Conservation (phyloP, 2,797 vertebrate genomes). For the Sarcoramphus papa region DNA sequence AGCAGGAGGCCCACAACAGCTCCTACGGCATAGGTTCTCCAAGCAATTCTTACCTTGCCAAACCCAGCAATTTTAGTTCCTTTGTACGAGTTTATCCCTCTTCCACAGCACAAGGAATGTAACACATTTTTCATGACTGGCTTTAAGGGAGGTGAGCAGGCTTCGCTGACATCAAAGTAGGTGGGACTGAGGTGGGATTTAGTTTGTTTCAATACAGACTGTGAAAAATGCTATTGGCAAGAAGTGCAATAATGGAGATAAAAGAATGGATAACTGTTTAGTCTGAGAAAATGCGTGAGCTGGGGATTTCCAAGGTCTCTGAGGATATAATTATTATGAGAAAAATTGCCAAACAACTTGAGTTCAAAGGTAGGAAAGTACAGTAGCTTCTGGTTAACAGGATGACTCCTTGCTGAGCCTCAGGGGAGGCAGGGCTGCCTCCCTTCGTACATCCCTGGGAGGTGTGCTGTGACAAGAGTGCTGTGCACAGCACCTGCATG, state of each 20-base stretch:
- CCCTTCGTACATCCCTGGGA: not conserved
- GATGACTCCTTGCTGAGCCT: not conserved
- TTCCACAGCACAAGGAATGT: not conserved
- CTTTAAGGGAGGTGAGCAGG: not conserved
- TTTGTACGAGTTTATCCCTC: not conserved
- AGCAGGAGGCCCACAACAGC: not conserved
- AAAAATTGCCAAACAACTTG: not conserved
- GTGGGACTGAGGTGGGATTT: not conserved
- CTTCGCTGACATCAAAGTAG: not conserved
- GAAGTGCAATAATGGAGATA: not conserved
- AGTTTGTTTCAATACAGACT: not conserved
- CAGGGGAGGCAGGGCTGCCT: not conserved
- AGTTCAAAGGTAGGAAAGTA: not conserved
- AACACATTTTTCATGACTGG: not conserved
- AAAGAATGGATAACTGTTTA: constrained; percentile 19
- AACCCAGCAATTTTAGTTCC: not conserved
- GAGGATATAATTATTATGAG: not conserved
- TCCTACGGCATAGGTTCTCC: not conserved
- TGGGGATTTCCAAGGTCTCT: not conserved
- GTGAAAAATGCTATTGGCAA: not conserved
- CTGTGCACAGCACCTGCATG: not conserved
- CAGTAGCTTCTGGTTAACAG: not conserved
- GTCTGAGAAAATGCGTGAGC: not conserved
- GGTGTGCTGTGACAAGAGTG: not conserved
- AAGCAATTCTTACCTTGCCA: not conserved